phyloP scores from a whole-genome alignment of 2,797 vertebrate species.

The Limosa lapponica region DNA sequence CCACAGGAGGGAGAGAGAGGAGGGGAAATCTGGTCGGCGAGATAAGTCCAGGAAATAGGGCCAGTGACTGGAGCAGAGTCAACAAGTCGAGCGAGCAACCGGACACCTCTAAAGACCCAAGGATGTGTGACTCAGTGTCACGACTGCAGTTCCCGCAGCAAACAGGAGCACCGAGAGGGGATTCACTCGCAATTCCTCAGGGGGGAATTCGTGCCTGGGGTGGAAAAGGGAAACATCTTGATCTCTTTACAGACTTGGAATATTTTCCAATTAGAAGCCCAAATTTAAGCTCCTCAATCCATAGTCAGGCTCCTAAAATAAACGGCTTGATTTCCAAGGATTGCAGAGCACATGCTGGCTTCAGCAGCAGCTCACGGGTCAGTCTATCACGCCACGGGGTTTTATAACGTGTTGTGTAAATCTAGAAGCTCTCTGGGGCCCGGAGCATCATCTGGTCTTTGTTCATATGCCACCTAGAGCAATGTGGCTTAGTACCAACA shows the following conservation, averaged over 20 bases:
- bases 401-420: background rate
- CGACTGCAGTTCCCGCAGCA: background rate
- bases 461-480: constrained; percentile 20
- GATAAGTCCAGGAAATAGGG: constrained; percentile 73
- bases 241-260: background rate
- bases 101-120: background rate
- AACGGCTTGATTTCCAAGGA: background rate
- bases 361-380: background rate
- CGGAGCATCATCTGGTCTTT: background rate
- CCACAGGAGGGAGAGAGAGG: constrained; percentile 10
- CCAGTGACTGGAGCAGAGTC: constrained; percentile 32
- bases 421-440: background rate
- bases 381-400: background rate
- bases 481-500: background rate
- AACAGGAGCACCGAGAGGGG: background rate
- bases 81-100: constrained; percentile 38
- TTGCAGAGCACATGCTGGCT: background rate
- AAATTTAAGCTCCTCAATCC: background rate
- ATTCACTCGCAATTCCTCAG: background rate
- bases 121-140: constrained; percentile 58
- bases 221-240: background rate
- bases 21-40: constrained; percentile 60
- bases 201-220: background rate
- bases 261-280: background rate
- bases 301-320: background rate